Evolutionary conservation across 1,140 invertebrate species (phyloP), one percentile per base, ranked within the genome.

Genomic region (Pseudomyrmex dendroicus): DNA sequence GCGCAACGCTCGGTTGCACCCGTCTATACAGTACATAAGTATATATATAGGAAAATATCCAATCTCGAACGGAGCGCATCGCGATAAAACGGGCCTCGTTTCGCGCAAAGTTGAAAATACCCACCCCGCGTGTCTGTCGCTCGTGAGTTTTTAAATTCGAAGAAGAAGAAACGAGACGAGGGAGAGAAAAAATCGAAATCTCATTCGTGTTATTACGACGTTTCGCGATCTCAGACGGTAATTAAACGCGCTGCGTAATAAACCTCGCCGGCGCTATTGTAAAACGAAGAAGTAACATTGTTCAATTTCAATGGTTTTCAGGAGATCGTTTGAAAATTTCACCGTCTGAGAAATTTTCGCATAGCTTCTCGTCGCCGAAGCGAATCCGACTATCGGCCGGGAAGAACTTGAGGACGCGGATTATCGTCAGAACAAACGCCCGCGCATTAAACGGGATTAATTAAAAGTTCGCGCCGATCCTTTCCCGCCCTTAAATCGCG

Each of bases 381-480:
- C 20, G 8, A 63, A 12, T 20, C 20, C 35, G 44, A 44, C 57
- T 54, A 76, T 77, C 35, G 62, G 44, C 12, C 54, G 12, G 35
- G 35, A 35, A 44, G 54, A 64, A 82, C 70, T 73, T 82, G 13
- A 57, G 46, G 8, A 59, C 67, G 46, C 70, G 70, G 78, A 82
- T 82, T 74, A 82, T 82, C 78, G 59, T 22, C 25, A 59, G 73
- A 82, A 74, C 57, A 73, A 74, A 74, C 35, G 61, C 35, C 35
- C 17, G 13, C 17, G 61, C 72, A 74, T 82, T 82, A 82, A 73
- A 72, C 15, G 68, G 48, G 78, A 82, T 82, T 82, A 82, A 82
- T 82, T 82, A 82, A 82, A 82, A 82, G 78, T 82, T 82, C 59
- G 46, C 67, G 76, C 76, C 54, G 46, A 35, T 35, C 46, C 61